Percentiles rank a stretch among this genome's conserved stretches.
These are phyloP conservation scores for Mormyrops boulengeri DNA, from an alignment of 2,797 vertebrate species.

Conservation along the genomic window DNA sequence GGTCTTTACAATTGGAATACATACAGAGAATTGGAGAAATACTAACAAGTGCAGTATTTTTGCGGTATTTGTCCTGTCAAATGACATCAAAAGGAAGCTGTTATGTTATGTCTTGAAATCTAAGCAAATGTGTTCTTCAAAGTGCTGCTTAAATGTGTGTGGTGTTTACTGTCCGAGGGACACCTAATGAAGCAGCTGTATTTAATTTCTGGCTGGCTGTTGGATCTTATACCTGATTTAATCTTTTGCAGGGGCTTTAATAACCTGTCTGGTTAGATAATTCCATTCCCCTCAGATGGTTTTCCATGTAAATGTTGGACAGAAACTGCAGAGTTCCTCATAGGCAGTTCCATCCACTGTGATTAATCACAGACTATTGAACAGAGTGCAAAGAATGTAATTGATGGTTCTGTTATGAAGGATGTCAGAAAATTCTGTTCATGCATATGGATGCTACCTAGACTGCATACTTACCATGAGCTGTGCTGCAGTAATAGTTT, in stretches of 20 bases:
- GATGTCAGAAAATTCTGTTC: neutral
- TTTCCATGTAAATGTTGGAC: neutral
- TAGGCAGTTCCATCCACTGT: neutral
- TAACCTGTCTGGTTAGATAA: neutral
- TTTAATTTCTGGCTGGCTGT: neutral
- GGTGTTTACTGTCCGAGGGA: neutral
- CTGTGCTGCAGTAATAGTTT: neutral
- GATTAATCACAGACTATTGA: conserved; percentile 7
- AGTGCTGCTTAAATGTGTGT: neutral
- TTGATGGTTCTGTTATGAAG: neutral
- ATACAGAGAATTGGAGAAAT: neutral
- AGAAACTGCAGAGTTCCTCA: neutral
- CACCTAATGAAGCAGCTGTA: neutral
- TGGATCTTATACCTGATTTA: neutral
- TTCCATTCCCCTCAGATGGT: neutral
- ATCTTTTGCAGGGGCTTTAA: conserved; percentile 3
- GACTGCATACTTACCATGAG: neutral
- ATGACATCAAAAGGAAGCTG: neutral
- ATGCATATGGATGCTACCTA: neutral
- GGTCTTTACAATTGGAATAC: neutral
- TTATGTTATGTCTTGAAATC: neutral
- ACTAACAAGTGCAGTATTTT: neutral
- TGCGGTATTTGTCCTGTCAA: neutral
- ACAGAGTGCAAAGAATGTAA: neutral
- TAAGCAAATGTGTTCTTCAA: neutral